Percentiles rank a stretch among this genome's conserved stretches.
Evolutionary conservation across 2,888 invertebrate genomes (phyloP).

Genomic region (Argynnis bischoffii): DNA sequence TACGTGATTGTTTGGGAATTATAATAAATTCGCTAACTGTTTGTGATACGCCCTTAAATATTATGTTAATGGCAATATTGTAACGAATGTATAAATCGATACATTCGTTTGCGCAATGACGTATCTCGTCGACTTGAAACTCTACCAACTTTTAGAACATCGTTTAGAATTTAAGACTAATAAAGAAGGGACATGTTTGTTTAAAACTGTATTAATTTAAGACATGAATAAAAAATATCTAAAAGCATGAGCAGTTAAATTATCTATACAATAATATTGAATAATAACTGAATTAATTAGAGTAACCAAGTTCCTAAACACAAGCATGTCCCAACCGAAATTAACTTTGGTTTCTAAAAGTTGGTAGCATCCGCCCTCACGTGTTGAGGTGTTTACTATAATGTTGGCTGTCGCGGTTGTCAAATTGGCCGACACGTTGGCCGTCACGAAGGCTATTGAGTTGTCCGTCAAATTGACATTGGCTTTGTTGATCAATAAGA

Average conservation of each 20-base stretch:
- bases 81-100: background rate
- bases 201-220: background rate
- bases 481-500: too few relatives aligned
- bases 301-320: background rate
- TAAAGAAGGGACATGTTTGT: conserved; percentile 12
- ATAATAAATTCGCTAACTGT: background rate
- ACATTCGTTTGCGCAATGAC: conserved; percentile 9
- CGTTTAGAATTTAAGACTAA: background rate
- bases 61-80: background rate
- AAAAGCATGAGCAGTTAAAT: background rate
- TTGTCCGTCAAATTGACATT: background rate
- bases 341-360: conserved; percentile 23
- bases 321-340: conserved; percentile 9
- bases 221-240: background rate
- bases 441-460: too few relatives aligned
- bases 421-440: conserved; percentile 36
- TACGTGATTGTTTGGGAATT: conserved; percentile 19
- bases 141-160: conserved; percentile 27
- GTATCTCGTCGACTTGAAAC: conserved; percentile 18
- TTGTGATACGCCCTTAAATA: too few relatives aligned
- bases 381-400: conserved; percentile 25
- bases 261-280: too few relatives aligned
- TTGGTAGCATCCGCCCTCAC: conserved; percentile 35
- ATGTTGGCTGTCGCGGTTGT: conserved; percentile 26
- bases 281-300: too few relatives aligned